These are phyloP conservation scores for Drosophila pruinosa DNA, from an alignment of 1,140 invertebrate genomes.

Conservation along the genomic window DNA sequence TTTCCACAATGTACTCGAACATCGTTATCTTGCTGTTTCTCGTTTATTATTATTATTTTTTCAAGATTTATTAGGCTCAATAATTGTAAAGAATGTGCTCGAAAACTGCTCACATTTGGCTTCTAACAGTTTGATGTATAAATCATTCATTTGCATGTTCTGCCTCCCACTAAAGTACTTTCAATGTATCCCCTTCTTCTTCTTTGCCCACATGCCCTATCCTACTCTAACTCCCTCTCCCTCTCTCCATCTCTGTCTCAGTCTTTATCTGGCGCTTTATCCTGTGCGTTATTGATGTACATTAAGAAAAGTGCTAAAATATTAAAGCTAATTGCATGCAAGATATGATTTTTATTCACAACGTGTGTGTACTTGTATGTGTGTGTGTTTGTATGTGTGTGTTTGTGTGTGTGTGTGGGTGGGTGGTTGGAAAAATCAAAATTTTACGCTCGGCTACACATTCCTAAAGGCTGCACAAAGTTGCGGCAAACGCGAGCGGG, in stretches of 20 bases:
- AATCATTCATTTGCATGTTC: slow-evolving; percentile 47
- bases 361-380: slow-evolving; percentile 36
- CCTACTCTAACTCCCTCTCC: background rate
- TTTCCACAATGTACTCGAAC: no score
- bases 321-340: slow-evolving; percentile 55
- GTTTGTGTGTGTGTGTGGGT: slow-evolving; percentile 42
- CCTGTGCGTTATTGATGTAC: slow-evolving; percentile 44
- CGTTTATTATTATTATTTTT: no score
- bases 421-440: slow-evolving; percentile 66
- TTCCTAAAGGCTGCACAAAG: slow-evolving; percentile 66
- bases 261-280: background rate
- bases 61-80: slow-evolving; percentile 49
- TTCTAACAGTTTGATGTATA: slow-evolving; percentile 26
- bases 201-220: background rate
- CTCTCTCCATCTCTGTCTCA: background rate
- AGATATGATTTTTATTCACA: slow-evolving; percentile 49
- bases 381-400: background rate
- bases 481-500: slow-evolving; percentile 36
- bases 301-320: slow-evolving; percentile 51
- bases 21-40: no score
- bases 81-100: slow-evolving; percentile 47
- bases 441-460: slow-evolving; percentile 73
- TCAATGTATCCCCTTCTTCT: background rate
- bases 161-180: background rate
- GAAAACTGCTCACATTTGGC: slow-evolving; percentile 37